Base-by-base conservation (phyloP, 37 sponge, comb jelly and placozoan genomes). In the Chondrosia reniformis region DNA sequence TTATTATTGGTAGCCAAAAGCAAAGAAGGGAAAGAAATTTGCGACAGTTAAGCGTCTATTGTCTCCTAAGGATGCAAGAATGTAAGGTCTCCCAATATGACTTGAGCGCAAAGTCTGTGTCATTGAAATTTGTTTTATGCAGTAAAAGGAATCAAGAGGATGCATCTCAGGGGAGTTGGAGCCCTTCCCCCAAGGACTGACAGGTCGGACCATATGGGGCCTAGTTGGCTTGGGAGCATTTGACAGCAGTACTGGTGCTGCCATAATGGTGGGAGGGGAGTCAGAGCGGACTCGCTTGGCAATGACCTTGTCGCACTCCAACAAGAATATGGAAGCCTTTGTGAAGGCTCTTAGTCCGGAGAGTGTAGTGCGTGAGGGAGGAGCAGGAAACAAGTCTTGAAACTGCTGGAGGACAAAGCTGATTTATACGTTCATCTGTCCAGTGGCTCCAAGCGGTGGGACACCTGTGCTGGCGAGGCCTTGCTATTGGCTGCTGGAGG, bases 401-500 rank as follows among this genome's bases (percentile, higher is more conserved):
- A 87, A 84, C 89, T 98, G 7, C 75, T 95, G 0, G 95, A 95
- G 76, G 89, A 91, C 45, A 24, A 33, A 17, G 89, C 80, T 10
- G 94, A 93, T 72, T 89, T 81, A 1, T 98, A 98, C 79, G 73
- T 95, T 63, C 89, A 83, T 67, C 84, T 93, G 2, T 84, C 82
- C 46, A 49, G 71, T 1, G 95, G 93, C 42, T 89, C 94, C 28
- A 98, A 95, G 78, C 89, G 87, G 73, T 98, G 99, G 99, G 99
- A 98, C 67, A 90, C 91, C 25, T 98, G 99, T 71, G 95, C 95
- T n/a, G 89, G 89, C 10, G 93, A 98, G 15, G 95, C 95, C 9
- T 64, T 98, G 6, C 49, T 98, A 13, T 52, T 76, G 39, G 84
- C 91, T 25, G 62, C 80, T 12, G 93, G 95, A 27, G 99, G 93